Evolutionary conservation across 2,888 invertebrate species (phyloP), one percentile per base, ranked within the genome.

Genomic region (Lutraria lutraria): DNA sequence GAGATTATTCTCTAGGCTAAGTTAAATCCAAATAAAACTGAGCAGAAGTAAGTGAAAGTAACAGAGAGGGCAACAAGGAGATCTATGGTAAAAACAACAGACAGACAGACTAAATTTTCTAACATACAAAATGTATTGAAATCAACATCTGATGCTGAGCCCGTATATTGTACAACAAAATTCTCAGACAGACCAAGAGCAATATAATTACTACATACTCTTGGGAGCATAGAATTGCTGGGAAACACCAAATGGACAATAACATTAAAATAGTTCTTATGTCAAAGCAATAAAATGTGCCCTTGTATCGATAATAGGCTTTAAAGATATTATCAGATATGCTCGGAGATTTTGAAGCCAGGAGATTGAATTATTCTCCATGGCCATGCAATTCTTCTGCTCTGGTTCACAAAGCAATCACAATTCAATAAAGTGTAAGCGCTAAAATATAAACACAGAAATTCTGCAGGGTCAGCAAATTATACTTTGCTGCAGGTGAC

Each of bases 251-350:
- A 76, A 76, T 76, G 76, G 34, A 34, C 29, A 76, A 34, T 76
- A 34, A 76, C 19, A 76, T 76, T 76, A 34, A 34, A 76, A 34
- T 34, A 76, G 76, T 76, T 76, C 76, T 34, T 34, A 76, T 34
- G 76, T 76, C 76, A 76, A 16, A 76, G 16, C 29, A 76, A 76
- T 76, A 76, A 76, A 31, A 76, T 68, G 63, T 25, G 63, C 63
- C 63, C 63, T 25, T n/a, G 25, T 68, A 68, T 8, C 12, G 4
- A 6, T n/a, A 68, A n/a, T 25, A 63, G 63, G n/a, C 10, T 8
- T 19, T n/a, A n/a, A n/a, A 63, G 63, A 68, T 68, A 68, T 12
- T 0, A 68, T 68, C 63, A 0, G 12, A 68, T 25, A 68, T 68
- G 25, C 2, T 25, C 63, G 25, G 63, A 68, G 63, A 68, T 68